Base-by-base conservation (phyloP, 2,888 invertebrate genomes). In the Psylliodes chrysocephalus region DNA sequence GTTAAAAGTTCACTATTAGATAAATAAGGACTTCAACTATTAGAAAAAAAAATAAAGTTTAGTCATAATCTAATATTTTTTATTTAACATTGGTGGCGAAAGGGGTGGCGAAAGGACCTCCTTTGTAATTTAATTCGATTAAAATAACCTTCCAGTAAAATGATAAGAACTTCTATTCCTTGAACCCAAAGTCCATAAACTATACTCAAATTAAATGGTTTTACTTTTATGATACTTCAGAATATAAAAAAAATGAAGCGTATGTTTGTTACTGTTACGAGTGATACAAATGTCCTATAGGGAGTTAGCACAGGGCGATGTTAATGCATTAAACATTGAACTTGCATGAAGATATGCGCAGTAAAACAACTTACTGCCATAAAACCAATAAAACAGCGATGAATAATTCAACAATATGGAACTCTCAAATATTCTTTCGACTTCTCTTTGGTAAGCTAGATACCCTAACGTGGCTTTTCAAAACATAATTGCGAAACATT, bases 341-440 rank as follows among this genome's bases (percentile, higher is more conserved):
- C 44, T 44, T 42, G 42, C 42, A 42, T 44, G 42, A 55, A 55
- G 30, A 55, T 55, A 44, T 30, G 17, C 18, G 40, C 44, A 56
- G 17, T 44, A 56, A 33, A 46, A 56, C 46, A 19, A 46, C 44
- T 56, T 44, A 56, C 56, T 46, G 46, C 38, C 18, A 56, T 46
- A 44, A 55, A 55, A 42, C 42, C 42, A 42, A 40, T 55, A 56
- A 56, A 46, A 30, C 15, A 33, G 19, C 46, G 18, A 46, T 56
- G 56, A 56, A 56, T 56, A 18, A 56, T 56, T 56, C 56, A 56
- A 15, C 42, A 18, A 2, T 42, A 42, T 42, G 18, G 18, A 42
- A 42, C 18, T 42, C 18, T 18, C 17, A 18, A 42, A 17, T 18
- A 14, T 42, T 42, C 42, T 42, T 42, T 42, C 15, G 17, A 42